Percentiles rank a stretch among this genome's conserved stretches.
These are phyloP conservation scores for Melanotaenia nigrans DNA, from an alignment of 2,797 vertebrate genomes.

Conservation along the genomic window DNA sequence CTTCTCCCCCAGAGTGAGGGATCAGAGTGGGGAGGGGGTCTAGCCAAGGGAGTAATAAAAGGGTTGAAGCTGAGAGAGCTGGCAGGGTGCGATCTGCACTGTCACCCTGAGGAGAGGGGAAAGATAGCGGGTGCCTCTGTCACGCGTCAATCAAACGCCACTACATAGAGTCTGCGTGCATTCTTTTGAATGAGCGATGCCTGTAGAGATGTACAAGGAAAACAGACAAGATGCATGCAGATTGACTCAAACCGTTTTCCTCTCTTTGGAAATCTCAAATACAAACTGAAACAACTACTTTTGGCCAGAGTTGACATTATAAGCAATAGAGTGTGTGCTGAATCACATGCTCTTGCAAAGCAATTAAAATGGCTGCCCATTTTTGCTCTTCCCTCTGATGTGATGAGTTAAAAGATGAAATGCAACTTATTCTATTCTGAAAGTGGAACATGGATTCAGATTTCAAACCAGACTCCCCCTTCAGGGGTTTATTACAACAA, in stretches of 20 bases:
- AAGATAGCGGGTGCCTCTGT: conserved; percentile 52
- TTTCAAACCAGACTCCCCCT: conserved; percentile 49
- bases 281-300: conserved; percentile 56
- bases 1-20: conserved; percentile 71
- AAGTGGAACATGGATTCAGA: conserved; percentile 58
- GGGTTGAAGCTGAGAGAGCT: conserved; percentile 65
- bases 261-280: conserved; percentile 46
- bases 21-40: conserved; percentile 75
- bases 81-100: conserved; percentile 71
- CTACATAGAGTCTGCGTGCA: conserved; percentile 28
- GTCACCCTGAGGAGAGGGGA: conserved; percentile 61
- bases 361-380: conserved; percentile 67
- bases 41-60: conserved; percentile 73
- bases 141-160: conserved; percentile 55
- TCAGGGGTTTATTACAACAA: conserved; percentile 44
- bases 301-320: conserved; percentile 48
- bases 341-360: conserved; percentile 52
- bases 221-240: conserved; percentile 33
- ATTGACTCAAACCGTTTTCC: conserved; percentile 21
- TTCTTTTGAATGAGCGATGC: conserved; percentile 41
- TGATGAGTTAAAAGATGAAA: conserved; percentile 50
- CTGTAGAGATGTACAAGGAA: conserved; percentile 38
- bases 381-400: conserved; percentile 42
- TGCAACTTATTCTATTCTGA: conserved; percentile 48
- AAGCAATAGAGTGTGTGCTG: conserved; percentile 31